Percentiles rank a stretch among this genome's conserved stretches.
Evolutionary conservation across 2,797 vertebrate genomes (phyloP).

Genomic region (Pseudochaenichthys georgianus): DNA sequence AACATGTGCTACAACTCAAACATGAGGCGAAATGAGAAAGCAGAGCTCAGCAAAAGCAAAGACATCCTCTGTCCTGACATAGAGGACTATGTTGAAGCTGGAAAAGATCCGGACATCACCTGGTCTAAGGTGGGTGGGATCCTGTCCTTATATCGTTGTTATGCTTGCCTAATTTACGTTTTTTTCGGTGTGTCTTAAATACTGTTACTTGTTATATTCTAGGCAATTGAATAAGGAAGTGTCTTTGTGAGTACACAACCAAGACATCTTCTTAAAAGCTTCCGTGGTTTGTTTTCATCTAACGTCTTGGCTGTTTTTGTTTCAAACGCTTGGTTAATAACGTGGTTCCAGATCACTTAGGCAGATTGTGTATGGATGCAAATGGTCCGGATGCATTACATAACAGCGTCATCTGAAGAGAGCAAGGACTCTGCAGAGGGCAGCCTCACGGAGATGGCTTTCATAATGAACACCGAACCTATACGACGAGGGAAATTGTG

Average conservation of each 20-base stretch:
- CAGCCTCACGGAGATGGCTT: slow-evolving; percentile 22
- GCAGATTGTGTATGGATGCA: slow-evolving; percentile 55
- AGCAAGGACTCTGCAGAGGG: slow-evolving; percentile 42
- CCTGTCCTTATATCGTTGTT: slow-evolving; percentile 3
- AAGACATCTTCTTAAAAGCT: slow-evolving; percentile 42
- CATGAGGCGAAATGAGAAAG: slow-evolving; percentile 96
- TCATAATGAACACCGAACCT: slow-evolving; percentile 51
- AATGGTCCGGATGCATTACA: slow-evolving; percentile 49
- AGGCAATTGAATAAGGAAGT: slow-evolving; percentile 8
- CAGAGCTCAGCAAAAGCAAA: slow-evolving; percentile 98
- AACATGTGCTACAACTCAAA: slow-evolving; percentile 98
- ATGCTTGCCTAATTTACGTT: slow-evolving; percentile 16
- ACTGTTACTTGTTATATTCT: slow-evolving; percentile 15
- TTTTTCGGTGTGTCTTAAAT: slow-evolving; percentile 11
- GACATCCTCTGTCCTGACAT: slow-evolving; percentile 96
- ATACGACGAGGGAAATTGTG: slow-evolving; percentile 45
- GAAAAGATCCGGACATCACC: slow-evolving; percentile 92
- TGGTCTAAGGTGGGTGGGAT: slow-evolving; percentile 93
- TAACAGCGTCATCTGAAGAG: slow-evolving; percentile 22
- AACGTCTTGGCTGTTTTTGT: slow-evolving; percentile 59
- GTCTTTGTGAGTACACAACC: slow-evolving; percentile 40
- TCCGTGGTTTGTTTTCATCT: slow-evolving; percentile 64
- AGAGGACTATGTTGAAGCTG: slow-evolving; percentile 93
- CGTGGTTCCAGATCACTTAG: slow-evolving; percentile 55
- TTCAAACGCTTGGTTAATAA: slow-evolving; percentile 54